phyloP scores from a whole-genome alignment of 2,113 vertebrate genomes.

The Tylochromis polylepis region DNA sequence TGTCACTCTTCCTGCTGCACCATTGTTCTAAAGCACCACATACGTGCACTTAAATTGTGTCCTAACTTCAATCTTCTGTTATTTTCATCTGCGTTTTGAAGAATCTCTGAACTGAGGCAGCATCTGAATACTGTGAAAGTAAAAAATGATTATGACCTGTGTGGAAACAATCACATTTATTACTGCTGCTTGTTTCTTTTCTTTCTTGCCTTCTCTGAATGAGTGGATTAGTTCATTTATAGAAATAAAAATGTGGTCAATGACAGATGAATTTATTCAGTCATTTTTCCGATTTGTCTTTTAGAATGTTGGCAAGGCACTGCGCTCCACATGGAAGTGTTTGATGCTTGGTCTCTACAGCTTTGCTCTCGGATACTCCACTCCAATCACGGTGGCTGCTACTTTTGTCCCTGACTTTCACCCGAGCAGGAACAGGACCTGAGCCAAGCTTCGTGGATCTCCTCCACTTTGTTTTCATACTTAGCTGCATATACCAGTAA shows the following conservation, averaged over 20 bases:
- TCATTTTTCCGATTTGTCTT: background rate
- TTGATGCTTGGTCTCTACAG: slow-evolving; percentile 84
- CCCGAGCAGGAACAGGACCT: slow-evolving; percentile 18
- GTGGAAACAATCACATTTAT: accelerated
- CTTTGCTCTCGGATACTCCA: slow-evolving; percentile 78
- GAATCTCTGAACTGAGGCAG: background rate
- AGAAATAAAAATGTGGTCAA: background rate
- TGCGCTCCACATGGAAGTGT: slow-evolving; percentile 85
- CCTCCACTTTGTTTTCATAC: background rate
- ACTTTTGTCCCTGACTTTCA: slow-evolving; percentile 72
- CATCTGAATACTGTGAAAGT: background rate
- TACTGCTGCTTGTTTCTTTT: background rate
- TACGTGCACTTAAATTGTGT: background rate
- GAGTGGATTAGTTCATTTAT: background rate
- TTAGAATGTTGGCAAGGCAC: slow-evolving; percentile 84
- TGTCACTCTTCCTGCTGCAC: background rate
- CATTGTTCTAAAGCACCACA: slow-evolving; percentile 8
- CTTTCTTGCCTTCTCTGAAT: background rate
- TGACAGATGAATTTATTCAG: background rate
- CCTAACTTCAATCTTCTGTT: background rate
- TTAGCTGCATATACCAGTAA: background rate
- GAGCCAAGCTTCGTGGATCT: background rate
- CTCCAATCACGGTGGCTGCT: slow-evolving; percentile 75
- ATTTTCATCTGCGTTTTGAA: background rate
- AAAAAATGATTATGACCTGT: background rate